phyloP scores from a whole-genome alignment of 2,113 vertebrate species.

The Chaenogobius annularis region DNA sequence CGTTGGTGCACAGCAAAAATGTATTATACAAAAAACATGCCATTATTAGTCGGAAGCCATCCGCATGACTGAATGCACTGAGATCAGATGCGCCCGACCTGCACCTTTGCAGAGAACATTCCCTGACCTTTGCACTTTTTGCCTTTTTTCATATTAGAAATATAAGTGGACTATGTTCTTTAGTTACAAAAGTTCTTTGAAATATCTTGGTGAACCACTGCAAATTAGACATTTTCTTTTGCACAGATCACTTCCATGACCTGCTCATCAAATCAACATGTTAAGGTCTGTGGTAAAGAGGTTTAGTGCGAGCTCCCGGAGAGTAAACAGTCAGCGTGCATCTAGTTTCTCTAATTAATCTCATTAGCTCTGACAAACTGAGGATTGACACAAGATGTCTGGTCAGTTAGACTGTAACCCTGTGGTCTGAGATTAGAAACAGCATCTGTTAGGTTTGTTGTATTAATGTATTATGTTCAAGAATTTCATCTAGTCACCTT shows the following conservation, averaged over 20 bases:
- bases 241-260: background rate
- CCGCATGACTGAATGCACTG: background rate
- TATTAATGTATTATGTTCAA: background rate
- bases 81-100: background rate
- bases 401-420: background rate
- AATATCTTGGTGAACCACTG: too few relatives aligned
- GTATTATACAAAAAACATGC: background rate
- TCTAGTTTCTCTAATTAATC: constrained; percentile 55
- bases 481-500: background rate
- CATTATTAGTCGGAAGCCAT: background rate
- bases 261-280: constrained; percentile 2
- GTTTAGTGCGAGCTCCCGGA: constrained; percentile 22
- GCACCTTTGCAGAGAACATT: background rate
- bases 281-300: constrained; percentile 7
- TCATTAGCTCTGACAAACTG: constrained; percentile 40
- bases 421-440: constrained; percentile 10
- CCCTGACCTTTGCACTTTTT: background rate
- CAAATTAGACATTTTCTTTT: background rate
- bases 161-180: background rate
- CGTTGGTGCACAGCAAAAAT: too few relatives aligned
- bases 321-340: constrained; percentile 40
- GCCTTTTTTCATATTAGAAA: background rate
- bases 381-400: constrained; percentile 55
- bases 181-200: background rate
- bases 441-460: background rate